Evolutionary conservation across 2,797 vertebrate species (phyloP), one percentile per base, ranked within the genome.

Genomic region (Peromyscus attwateri): DNA sequence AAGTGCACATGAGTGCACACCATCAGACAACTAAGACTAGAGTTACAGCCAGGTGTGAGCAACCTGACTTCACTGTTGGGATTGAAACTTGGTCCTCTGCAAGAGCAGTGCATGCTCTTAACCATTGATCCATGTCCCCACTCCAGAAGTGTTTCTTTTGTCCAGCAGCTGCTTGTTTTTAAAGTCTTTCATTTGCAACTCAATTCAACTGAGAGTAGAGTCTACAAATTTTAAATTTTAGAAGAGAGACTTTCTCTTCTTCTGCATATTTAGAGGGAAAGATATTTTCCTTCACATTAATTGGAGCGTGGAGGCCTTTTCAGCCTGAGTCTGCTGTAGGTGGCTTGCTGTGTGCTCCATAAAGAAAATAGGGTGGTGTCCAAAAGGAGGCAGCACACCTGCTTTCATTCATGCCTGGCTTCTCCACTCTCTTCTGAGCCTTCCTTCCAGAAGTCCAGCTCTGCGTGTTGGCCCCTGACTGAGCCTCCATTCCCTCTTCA

Each of bases 201-300:
- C n/a, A 80, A 27, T 85, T 34, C 83, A 91, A 52, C 37, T 92
- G 87, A 89, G 73, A 49, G 49, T 40, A 10, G 13, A 96, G 57
- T 94, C 96, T 95, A 88, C 71, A 7, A 81, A 49, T 84, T 96
- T 92, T 64, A 95, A 88, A 80, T 3, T 37, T 87, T 71, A 71
- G 23, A 17, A 71, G 52, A 52, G 25, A 60, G 27, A 27, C n/a
- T 81, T 80, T 95, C 70, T 93, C 34, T 29, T 60, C 19, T 66
- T 91, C 73, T 89, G 29, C 1, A 52, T 79, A 64, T 89, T 73
- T 91, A 57, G 34, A 82, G 40, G 70, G 52, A n/a, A 95, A 95
- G 77, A 31, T 52, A 29, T 66, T 94, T 96, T 83, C 82, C 46
- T n/a, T 5, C 17, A 64, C 43, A 49, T 89, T 82, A 43, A 25